A percentile compares a stretch with the other conserved stretches of the same genome.
These are phyloP conservation scores for Collichthys lucidus DNA, from an alignment of 2,113 vertebrate genomes.

Conservation along the genomic window DNA sequence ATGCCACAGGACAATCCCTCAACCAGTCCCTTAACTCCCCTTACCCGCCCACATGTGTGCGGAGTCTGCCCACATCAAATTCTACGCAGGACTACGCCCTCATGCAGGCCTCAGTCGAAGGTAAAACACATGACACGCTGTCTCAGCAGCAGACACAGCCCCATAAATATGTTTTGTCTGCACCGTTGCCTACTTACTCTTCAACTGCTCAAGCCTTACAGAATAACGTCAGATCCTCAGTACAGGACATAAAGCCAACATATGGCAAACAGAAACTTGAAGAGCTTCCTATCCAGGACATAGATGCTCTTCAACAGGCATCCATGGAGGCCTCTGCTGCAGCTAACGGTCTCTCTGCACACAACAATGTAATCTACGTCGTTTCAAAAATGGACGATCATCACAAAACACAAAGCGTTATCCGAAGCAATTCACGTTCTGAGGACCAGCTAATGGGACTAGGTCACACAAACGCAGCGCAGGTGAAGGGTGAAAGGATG, in stretches of 20 bases:
- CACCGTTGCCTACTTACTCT: slow-evolving; percentile 87
- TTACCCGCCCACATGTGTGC: slow-evolving; percentile 87
- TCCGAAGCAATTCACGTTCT: slow-evolving; percentile 92
- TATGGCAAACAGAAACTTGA: slow-evolving; percentile 91
- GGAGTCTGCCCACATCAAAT: slow-evolving; percentile 86
- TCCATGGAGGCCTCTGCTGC: slow-evolving; percentile 87
- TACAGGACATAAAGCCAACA: slow-evolving; percentile 86
- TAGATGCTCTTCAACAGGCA: slow-evolving; percentile 90
- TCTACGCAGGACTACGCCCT: slow-evolving; percentile 89
- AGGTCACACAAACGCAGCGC: slow-evolving; percentile 83
- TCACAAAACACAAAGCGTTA: slow-evolving; percentile 94
- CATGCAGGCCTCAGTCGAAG: slow-evolving; percentile 88
- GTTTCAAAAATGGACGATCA: slow-evolving; percentile 93
- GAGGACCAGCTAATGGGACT: slow-evolving; percentile 91
- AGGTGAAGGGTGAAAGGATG: slow-evolving; percentile 89
- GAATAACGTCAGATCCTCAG: slow-evolving; percentile 85
- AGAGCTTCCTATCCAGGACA: slow-evolving; percentile 90
- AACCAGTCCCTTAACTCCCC: slow-evolving; percentile 88
- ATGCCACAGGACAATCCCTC: slow-evolving; percentile 89
- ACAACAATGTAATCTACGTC: slow-evolving; percentile 89
- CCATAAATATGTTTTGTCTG: slow-evolving; percentile 90
- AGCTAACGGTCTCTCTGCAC: slow-evolving; percentile 83
- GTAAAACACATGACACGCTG: slow-evolving; percentile 86
- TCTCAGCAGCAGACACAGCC: slow-evolving; percentile 84
- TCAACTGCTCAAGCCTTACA: slow-evolving; percentile 88